Evolutionary conservation across 1,140 invertebrate species (phyloP).

Genomic region (Ostrea edulis): DNA sequence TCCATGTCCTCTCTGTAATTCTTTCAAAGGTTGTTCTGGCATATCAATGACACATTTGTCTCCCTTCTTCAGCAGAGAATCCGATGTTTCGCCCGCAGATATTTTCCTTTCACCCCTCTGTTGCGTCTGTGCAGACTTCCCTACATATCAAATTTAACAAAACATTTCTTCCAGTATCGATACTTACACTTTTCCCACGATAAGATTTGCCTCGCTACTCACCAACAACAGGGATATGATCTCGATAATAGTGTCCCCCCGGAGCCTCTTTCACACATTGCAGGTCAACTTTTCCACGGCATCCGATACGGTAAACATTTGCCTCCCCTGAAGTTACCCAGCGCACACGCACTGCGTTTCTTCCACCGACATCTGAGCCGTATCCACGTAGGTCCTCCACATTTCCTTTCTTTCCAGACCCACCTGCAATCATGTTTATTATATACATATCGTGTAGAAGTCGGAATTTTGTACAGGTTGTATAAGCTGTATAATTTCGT

Average conservation of each 20-base stretch:
- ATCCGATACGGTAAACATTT: slow-evolving; percentile 84
- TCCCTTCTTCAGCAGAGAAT: slow-evolving; percentile 47
- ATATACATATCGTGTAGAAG: no score
- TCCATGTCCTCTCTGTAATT: slow-evolving; percentile 61
- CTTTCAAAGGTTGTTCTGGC: slow-evolving; percentile 53
- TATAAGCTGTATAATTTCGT: no score
- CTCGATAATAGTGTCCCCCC: slow-evolving; percentile 88
- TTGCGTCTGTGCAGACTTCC: not conserved
- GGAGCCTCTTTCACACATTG: slow-evolving; percentile 87
- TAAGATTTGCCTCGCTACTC: slow-evolving; percentile 62
- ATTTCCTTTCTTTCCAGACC: slow-evolving; percentile 86
- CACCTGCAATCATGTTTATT: slow-evolving; percentile 68
- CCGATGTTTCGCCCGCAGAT: not conserved
- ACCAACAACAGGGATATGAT: slow-evolving; percentile 90
- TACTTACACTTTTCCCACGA: not conserved
- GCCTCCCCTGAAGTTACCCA: slow-evolving; percentile 83
- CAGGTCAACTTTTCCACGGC: slow-evolving; percentile 92
- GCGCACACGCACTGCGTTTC: slow-evolving; percentile 91
- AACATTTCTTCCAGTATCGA: not conserved
- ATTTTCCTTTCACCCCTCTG: not conserved
- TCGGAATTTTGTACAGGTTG: no score
- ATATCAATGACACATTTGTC: slow-evolving; percentile 61
- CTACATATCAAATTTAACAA: not conserved
- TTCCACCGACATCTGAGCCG: slow-evolving; percentile 92
- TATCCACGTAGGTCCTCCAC: slow-evolving; percentile 91